These are phyloP conservation scores for Blera fallax DNA, from an alignment of 2,888 invertebrate genomes.

Conservation along the genomic window DNA sequence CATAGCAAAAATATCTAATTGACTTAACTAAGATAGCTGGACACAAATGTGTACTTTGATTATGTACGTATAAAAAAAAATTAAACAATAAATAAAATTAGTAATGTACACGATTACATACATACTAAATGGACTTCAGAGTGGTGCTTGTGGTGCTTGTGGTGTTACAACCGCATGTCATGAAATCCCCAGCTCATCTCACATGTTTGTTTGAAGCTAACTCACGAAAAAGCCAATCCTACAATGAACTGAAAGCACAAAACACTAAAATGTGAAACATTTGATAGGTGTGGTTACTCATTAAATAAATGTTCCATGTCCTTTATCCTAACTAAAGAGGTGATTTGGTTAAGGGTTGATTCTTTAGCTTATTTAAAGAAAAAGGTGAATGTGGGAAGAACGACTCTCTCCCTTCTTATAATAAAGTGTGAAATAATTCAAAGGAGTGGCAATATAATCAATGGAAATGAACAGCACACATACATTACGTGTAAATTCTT, in stretches of 20 bases:
- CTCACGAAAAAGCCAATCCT: slow-evolving; percentile 36
- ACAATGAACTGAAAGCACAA: slow-evolving; percentile 34
- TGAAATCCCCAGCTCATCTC: background rate
- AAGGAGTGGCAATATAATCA: slow-evolving; percentile 8
- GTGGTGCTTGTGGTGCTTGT: too few relatives aligned
- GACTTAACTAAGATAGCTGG: too few relatives aligned
- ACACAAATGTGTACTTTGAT: too few relatives aligned
- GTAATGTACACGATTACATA: too few relatives aligned
- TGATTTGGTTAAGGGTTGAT: slow-evolving; percentile 51
- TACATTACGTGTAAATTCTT: background rate
- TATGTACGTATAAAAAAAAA: too few relatives aligned
- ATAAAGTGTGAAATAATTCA: slow-evolving; percentile 6
- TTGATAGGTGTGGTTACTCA: slow-evolving; percentile 57
- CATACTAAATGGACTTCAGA: too few relatives aligned
- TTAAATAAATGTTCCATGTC: slow-evolving; percentile 44
- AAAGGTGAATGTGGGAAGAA: background rate
- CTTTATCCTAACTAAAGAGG: slow-evolving; percentile 53
- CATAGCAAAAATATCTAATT: too few relatives aligned
- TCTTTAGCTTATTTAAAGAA: background rate
- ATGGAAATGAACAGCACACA: background rate
- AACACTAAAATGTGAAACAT: slow-evolving; percentile 9
- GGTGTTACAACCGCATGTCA: too few relatives aligned
- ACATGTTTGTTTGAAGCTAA: slow-evolving; percentile 41
- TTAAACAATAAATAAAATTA: too few relatives aligned
- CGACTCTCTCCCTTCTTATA: background rate